A percentile compares a stretch with the other conserved stretches of the same genome.
Evolutionary conservation across 2,113 vertebrate genomes (phyloP).

Genomic region (Glaucidium brasilianum): DNA sequence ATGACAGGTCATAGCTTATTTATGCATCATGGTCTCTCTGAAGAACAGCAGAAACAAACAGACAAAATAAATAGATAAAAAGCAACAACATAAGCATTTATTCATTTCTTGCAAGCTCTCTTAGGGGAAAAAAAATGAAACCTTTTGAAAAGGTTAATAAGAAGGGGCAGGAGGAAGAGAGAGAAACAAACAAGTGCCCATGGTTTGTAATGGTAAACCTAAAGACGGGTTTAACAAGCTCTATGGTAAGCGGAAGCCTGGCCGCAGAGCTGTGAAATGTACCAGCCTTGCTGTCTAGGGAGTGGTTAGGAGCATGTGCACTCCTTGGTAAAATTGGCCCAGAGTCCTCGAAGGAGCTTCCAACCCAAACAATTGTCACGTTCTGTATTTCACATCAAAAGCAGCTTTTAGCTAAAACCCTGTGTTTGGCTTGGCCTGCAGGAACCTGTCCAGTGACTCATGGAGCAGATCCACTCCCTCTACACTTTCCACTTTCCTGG

Average conservation of each 20-base stretch:
- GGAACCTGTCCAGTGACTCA: neutral
- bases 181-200: neutral
- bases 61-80: constrained; percentile 21
- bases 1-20: constrained; percentile 1
- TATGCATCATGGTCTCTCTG: neutral
- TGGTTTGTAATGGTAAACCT: too few species aligned
- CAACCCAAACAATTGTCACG: neutral
- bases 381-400: neutral
- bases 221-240: neutral
- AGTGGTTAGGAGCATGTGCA: neutral
- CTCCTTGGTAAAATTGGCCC: neutral
- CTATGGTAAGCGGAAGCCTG: neutral
- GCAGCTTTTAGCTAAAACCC: neutral
- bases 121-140: neutral
- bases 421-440: accelerated
- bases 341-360: neutral
- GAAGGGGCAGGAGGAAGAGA: neutral
- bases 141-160: neutral
- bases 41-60: neutral
- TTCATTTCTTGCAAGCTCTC: neutral
- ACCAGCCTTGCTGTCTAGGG: neutral
- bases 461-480: neutral
- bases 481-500: neutral
- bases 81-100: neutral
- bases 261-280: neutral